Evolutionary conservation across 2,888 invertebrate species (phyloP).

Genomic region (Mamestra brassicae): DNA sequence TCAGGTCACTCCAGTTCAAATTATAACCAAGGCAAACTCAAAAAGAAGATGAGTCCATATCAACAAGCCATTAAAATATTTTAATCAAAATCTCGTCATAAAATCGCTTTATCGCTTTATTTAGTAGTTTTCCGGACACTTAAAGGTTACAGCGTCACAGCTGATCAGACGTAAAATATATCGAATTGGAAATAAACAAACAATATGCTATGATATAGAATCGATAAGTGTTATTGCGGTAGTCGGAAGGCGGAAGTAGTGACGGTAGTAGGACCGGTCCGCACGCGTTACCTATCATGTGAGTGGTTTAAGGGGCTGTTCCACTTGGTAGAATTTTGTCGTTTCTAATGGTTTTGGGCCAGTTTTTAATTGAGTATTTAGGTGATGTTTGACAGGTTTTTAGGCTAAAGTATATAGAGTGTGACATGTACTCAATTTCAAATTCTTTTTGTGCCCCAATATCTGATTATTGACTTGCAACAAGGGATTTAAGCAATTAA

Average conservation of each 20-base stretch:
- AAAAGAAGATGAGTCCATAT: conserved; percentile 27
- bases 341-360: background rate
- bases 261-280: conserved; percentile 69
- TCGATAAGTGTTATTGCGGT: conserved; percentile 62
- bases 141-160: conserved; percentile 51
- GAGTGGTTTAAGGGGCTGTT: conserved; percentile 43
- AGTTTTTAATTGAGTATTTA: no score
- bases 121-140: conserved; percentile 38
- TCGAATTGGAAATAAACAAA: conserved; percentile 51
- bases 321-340: conserved; percentile 4
- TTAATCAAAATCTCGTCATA: conserved; percentile 8
- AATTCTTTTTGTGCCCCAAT: no score
- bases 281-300: conserved; percentile 62
- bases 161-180: conserved; percentile 31
- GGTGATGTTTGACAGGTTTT: no score
- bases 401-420: no score
- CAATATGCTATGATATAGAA: conserved; percentile 43
- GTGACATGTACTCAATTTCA: no score
- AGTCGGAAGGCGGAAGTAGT: conserved; percentile 85
- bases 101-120: conserved; percentile 16
- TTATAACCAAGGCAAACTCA: conserved; percentile 17
- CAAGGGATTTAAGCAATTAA: no score
- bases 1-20: conserved; percentile 11
- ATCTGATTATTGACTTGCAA: no score
- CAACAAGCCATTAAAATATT: conserved; percentile 23